phyloP scores from a whole-genome alignment of 2,888 invertebrate species.

The Ectemnius cavifrons region DNA sequence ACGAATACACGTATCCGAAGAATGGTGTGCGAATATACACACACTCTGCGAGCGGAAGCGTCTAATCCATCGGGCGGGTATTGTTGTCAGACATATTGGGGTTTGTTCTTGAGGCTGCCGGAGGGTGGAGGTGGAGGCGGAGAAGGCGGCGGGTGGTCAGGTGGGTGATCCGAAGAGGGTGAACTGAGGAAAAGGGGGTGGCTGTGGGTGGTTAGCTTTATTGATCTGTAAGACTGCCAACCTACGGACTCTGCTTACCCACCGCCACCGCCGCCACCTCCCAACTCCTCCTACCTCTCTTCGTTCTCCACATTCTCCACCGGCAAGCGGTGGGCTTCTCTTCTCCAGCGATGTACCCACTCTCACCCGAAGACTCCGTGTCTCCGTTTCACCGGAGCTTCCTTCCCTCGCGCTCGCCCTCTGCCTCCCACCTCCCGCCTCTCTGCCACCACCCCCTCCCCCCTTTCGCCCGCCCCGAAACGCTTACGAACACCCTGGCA shows the following conservation, averaged over 20 bases:
- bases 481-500: constrained; percentile 50
- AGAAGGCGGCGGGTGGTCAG: constrained; percentile 61
- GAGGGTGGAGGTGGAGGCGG: constrained; percentile 65
- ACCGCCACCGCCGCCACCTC: constrained; percentile 16
- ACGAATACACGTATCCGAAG: constrained; percentile 5
- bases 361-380: constrained; percentile 34
- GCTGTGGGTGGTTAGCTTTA: constrained; percentile 77
- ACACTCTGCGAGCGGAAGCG: constrained; percentile 62
- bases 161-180: constrained; percentile 59
- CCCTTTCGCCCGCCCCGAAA: constrained; percentile 37
- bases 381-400: constrained; percentile 13
- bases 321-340: constrained; percentile 56
- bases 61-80: constrained; percentile 74
- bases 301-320: constrained; percentile 58
- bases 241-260: constrained; percentile 71
- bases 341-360: constrained; percentile 49
- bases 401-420: constrained; percentile 27
- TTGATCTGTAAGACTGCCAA: constrained; percentile 78
- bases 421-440: constrained; percentile 28
- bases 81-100: constrained; percentile 77
- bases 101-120: constrained; percentile 76
- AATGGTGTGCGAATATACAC: constrained; percentile 39
- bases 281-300: constrained; percentile 41
- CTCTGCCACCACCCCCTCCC: no score
- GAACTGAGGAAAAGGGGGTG: constrained; percentile 53